A percentile compares a stretch with the other conserved stretches of the same genome.
Conservation (phyloP, 92 coral and sea anemone genomes). For the Muricea muricata region DNA sequence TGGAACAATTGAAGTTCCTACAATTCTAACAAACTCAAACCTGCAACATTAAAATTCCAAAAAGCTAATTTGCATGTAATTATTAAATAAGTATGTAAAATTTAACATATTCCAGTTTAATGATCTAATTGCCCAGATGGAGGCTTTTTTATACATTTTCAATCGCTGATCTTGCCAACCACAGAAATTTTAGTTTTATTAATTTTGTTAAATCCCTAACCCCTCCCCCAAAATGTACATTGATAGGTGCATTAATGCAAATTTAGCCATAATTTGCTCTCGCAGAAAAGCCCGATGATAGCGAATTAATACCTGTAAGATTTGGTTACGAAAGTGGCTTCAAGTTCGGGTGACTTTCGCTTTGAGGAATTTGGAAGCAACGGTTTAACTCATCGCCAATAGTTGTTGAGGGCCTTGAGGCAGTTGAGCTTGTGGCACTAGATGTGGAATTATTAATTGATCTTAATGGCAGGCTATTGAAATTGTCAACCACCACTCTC, state of each 20-base stretch:
- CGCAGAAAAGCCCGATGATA: not conserved
- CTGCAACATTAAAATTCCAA: constrained; percentile 17
- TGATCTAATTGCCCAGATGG: too few species aligned
- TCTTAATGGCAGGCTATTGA: not conserved
- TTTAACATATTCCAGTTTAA: too few species aligned
- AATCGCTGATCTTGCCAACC: too few species aligned
- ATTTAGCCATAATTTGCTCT: not conserved
- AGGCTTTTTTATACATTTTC: too few species aligned
- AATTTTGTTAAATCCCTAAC: too few species aligned
- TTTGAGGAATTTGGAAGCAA: not conserved
- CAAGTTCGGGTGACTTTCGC: not conserved
- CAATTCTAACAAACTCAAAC: constrained; percentile 66
- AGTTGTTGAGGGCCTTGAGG: not conserved
- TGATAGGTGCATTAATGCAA: too few species aligned
- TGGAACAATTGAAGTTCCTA: constrained; percentile 44
- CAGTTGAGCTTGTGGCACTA: not conserved
- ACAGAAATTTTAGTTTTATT: too few species aligned
- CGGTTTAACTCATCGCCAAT: not conserved
- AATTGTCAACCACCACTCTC: not conserved
- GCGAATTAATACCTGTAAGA: not conserved
- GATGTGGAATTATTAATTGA: too few species aligned
- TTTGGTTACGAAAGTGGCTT: not conserved
- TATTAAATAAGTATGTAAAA: too few species aligned
- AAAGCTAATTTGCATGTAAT: not conserved
- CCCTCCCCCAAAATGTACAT: too few species aligned